Percentiles rank a stretch among this genome's conserved stretches.
Conservation (phyloP, 2,888 invertebrate species). For the Rhogogaster chlorosoma region DNA sequence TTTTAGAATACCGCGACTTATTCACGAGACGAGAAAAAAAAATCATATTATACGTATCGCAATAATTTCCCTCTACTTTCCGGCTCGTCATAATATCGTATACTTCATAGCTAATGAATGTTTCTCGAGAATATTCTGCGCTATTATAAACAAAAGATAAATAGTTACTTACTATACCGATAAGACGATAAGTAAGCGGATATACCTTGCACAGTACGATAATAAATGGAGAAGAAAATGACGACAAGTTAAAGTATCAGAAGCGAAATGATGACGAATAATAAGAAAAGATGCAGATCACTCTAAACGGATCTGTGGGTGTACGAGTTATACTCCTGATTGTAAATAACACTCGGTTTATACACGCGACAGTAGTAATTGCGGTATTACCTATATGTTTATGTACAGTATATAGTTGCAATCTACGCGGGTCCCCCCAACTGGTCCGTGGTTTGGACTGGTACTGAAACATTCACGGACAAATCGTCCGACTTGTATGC, state of each 20-base stretch:
- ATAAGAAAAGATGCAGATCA: not conserved
- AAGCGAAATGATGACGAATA: not conserved
- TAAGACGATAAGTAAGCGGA: too few relatives aligned
- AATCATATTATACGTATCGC: too few relatives aligned
- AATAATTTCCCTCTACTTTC: too few relatives aligned
- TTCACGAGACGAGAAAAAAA: too few relatives aligned
- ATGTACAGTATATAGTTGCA: not conserved
- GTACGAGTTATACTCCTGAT: not conserved
- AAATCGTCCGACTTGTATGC: slow-evolving; percentile 18
- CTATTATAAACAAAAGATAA: too few relatives aligned
- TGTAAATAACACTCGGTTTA: not conserved
- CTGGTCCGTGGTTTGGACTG: slow-evolving; percentile 25
- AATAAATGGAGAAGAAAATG: not conserved
- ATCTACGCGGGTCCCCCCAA: slow-evolving; percentile 32
- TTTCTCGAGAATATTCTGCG: too few relatives aligned
- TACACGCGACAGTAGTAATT: not conserved
- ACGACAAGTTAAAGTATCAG: too few relatives aligned
- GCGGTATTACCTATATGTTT: not conserved
- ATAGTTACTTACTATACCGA: too few relatives aligned
- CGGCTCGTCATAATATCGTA: too few relatives aligned
- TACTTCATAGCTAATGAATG: too few relatives aligned
- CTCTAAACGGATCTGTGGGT: not conserved
- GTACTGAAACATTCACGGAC: slow-evolving; percentile 20
- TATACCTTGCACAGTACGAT: too few relatives aligned
- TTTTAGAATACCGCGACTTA: too few relatives aligned